These are phyloP conservation scores for Pagrus major DNA, from an alignment of 2,113 vertebrate species.

Conservation along the genomic window DNA sequence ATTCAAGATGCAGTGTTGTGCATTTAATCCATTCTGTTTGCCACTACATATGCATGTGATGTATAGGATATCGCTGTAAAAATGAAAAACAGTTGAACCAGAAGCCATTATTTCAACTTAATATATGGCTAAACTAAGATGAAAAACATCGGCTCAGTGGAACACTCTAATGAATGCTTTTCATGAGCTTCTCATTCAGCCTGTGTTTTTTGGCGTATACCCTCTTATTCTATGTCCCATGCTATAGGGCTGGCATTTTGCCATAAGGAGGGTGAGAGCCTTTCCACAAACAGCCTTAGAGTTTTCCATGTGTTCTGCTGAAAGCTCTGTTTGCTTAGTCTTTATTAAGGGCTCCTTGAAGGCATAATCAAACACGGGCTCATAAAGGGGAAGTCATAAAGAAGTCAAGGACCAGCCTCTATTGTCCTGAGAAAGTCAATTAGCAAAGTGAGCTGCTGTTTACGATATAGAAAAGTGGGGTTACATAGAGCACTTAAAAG, in stretches of 20 bases:
- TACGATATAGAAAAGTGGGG: slow-evolving; percentile 20
- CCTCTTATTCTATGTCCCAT: slow-evolving; percentile 30
- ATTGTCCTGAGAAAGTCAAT: slow-evolving; percentile 77
- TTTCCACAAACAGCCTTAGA: slow-evolving; percentile 19
- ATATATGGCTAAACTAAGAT: slow-evolving; percentile 19
- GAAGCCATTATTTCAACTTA: slow-evolving; percentile 6
- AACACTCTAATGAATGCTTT: slow-evolving; percentile 35
- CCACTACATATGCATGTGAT: background rate
- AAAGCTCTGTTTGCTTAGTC: slow-evolving; percentile 74
- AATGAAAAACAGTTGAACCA: background rate
- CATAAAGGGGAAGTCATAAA: slow-evolving; percentile 80
- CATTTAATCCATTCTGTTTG: slow-evolving; percentile 5
- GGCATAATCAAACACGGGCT: slow-evolving; percentile 63
- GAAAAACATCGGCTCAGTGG: slow-evolving; percentile 1
- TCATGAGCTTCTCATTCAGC: slow-evolving; percentile 44
- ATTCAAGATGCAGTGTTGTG: background rate
- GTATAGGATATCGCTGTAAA: background rate
- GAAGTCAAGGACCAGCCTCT: slow-evolving; percentile 64
- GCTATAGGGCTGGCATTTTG: slow-evolving; percentile 48
- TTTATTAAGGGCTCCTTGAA: slow-evolving; percentile 75
- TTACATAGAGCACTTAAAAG: slow-evolving; percentile 20
- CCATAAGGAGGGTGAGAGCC: slow-evolving; percentile 31
- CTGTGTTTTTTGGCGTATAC: slow-evolving; percentile 26
- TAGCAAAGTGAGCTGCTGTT: slow-evolving; percentile 62
- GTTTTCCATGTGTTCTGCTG: slow-evolving; percentile 58